These are phyloP conservation scores for Acyrthosiphon pisum DNA, from an alignment of 1,140 invertebrate genomes.

Conservation along the genomic window DNA sequence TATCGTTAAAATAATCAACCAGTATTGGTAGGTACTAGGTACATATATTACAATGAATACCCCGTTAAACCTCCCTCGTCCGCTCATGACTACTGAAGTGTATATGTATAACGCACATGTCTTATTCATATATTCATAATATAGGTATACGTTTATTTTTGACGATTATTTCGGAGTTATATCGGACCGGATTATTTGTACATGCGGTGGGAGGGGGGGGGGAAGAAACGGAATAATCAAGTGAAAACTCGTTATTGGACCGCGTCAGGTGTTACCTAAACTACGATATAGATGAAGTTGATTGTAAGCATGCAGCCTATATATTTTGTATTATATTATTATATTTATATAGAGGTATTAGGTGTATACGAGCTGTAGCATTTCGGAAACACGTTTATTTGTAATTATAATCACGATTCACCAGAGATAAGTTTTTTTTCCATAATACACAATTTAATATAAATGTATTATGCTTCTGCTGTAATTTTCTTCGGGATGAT, in stretches of 20 bases:
- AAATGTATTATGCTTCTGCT: background rate
- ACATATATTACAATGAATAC: background rate
- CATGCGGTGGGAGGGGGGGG: background rate
- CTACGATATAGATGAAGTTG: background rate
- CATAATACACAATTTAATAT: background rate
- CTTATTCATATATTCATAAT: background rate
- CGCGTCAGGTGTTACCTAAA: conserved; percentile 45
- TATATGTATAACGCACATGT: background rate
- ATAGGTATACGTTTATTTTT: background rate
- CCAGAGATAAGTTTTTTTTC: background rate
- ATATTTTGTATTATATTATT: background rate
- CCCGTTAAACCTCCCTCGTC: background rate
- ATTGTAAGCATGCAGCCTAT: background rate
- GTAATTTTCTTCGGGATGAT: background rate
- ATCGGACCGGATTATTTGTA: conserved; percentile 44
- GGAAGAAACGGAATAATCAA: background rate
- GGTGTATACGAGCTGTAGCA: background rate
- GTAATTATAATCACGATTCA: conserved; percentile 4
- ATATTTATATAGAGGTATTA: background rate
- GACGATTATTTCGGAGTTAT: conserved; percentile 19
- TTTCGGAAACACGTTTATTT: background rate
- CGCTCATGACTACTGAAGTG: background rate
- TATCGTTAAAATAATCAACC: background rate
- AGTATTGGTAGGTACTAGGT: background rate
- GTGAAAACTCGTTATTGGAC: conserved; percentile 30